Conservation (phyloP, 2,888 invertebrate genomes). For the Loripinus fragilis region DNA sequence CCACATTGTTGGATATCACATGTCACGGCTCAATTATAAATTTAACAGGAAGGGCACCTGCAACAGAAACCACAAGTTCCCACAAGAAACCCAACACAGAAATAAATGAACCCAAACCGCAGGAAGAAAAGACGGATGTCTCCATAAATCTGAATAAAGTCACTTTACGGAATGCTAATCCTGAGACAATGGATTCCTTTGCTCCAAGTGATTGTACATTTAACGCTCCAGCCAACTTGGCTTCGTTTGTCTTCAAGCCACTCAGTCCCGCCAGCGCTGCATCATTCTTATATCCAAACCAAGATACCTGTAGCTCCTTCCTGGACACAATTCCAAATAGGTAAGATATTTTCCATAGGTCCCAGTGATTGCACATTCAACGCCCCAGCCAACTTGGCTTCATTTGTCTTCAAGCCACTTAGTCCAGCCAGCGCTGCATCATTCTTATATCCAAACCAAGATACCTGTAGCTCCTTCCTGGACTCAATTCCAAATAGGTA, state of each 20-base stretch:
- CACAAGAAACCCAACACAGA: not conserved
- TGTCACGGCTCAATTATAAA: too few relatives aligned
- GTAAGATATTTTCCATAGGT: constrained; percentile 66
- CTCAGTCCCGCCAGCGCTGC: constrained; percentile 72
- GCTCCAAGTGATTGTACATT: constrained; percentile 74
- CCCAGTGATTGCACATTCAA: constrained; percentile 73
- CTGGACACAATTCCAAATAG: constrained; percentile 59
- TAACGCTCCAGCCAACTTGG: constrained; percentile 63
- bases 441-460: constrained; percentile 63
- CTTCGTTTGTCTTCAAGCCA: constrained; percentile 70
- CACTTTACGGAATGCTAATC: constrained; percentile 44
- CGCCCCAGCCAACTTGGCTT: constrained; percentile 64
- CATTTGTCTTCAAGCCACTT: constrained; percentile 72
- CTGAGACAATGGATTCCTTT: constrained; percentile 60
- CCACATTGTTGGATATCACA: too few relatives aligned
- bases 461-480: constrained; percentile 50
- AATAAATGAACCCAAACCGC: not conserved
- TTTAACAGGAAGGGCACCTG: not conserved
- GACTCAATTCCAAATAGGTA: constrained; percentile 61
- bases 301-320: constrained; percentile 53
- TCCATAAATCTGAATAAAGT: constrained; percentile 46
- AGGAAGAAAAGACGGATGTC: not conserved
- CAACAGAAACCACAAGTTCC: not conserved
- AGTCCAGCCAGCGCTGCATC: constrained; percentile 70
- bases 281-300: constrained; percentile 60